These are phyloP conservation scores for Etheostoma spectabile DNA, from an alignment of 2,113 vertebrate genomes.

Conservation along the genomic window DNA sequence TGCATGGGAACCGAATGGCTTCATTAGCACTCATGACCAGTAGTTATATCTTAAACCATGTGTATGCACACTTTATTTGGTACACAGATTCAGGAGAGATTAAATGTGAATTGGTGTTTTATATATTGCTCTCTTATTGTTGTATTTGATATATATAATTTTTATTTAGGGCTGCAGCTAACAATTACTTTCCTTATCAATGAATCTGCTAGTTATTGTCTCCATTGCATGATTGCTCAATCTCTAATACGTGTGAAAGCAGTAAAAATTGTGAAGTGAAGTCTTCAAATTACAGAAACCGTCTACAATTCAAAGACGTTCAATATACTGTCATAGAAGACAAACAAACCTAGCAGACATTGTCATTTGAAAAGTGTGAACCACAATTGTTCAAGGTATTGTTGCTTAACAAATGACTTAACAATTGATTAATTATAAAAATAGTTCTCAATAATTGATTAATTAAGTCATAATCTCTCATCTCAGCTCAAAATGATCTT, in stretches of 20 bases:
- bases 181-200: background rate
- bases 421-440: background rate
- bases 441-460: background rate
- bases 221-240: background rate
- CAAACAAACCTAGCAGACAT: background rate
- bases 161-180: background rate
- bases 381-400: too few relatives aligned
- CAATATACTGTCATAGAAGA: background rate
- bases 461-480: background rate
- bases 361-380: background rate
- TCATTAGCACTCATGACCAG: slow-evolving; percentile 49
- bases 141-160: background rate
- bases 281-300: background rate
- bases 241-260: background rate
- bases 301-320: background rate
- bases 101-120: background rate
- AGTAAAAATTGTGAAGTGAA: background rate
- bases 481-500: background rate
- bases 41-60: slow-evolving; percentile 34
- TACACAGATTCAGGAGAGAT: background rate
- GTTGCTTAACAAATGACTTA: too few relatives aligned
- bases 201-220: background rate
- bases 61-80: background rate
- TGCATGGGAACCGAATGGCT: slow-evolving; percentile 51
- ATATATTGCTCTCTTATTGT: background rate